Base-by-base conservation (phyloP, 2,888 invertebrate species). In the Gryllus longicercus region DNA sequence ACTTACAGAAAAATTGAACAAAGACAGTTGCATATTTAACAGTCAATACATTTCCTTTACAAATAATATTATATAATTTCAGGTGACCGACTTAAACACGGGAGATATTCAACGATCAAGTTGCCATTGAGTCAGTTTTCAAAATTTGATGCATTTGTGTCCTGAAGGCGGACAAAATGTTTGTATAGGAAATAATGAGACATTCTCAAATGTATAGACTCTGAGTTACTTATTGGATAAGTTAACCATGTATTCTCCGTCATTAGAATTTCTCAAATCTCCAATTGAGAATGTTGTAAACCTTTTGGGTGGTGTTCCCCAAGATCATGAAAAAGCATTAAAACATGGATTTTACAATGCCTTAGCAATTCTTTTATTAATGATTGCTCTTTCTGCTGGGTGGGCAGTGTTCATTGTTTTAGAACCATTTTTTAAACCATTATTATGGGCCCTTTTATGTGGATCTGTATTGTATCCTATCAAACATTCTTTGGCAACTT, bases 391-490 rank as follows among this genome's bases (percentile, higher is more conserved):
- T 85, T 91, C 91, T 74, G 94, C 93, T 21, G 90, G 92, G 75
- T 93, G 92, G 86, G 94, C 95, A 2, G 90, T 96, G 11, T 96
- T 95, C 87, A 90, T 95, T 82, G 94, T 96, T 83, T 88, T 98
- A 51, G 94, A 95, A 84, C 97, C 97, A 0, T 98, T 98, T 87
- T 92, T 99, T 63, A 94, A 96, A 84, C 98, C 99, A 0, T 87
- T 99, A 79, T 90, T 98, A 84, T 99, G 99, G 99, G 98, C 99
- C 0, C 89, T 97, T 80, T 89, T 99, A 51, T 96, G 97, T 85
- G 99, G 99, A n/a, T 97, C 98, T 0, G 94, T 98, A 74, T 89
- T 99, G n/a, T 96, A 97, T 87, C 99, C 99, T 0, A 94, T 97
- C 85, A 99, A 99, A 87, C 91, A 93, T 82, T 92, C 91, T 80